Conservation (phyloP, 2,113 vertebrate species). For the Lethenteron reissneri region DNA sequence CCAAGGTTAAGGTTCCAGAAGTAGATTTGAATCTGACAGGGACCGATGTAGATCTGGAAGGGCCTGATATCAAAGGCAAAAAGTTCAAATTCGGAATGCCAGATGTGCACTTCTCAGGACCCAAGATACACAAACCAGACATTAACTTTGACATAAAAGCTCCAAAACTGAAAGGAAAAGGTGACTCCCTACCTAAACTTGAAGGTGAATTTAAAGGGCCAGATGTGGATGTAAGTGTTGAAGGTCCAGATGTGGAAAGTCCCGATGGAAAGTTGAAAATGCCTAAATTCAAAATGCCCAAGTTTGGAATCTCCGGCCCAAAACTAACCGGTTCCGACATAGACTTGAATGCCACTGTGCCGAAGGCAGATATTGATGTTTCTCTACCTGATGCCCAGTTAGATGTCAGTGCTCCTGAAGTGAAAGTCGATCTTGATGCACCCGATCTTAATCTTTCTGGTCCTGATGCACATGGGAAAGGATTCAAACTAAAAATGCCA, state of each 20-base stretch:
- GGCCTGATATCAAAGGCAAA: not conserved
- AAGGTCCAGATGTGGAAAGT: constrained; percentile 9
- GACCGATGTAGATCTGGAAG: not conserved
- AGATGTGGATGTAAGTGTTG: constrained; percentile 9
- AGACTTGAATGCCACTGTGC: not conserved
- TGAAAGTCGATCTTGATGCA: constrained; percentile 11
- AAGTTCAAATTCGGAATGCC: not conserved
- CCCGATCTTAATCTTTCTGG: not conserved
- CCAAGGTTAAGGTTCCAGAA: constrained; percentile 13
- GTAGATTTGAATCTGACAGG: constrained; percentile 1
- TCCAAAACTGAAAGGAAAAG: constrained; percentile 1
- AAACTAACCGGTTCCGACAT: constrained; percentile 13
- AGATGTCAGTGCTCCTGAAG: constrained; percentile 12
- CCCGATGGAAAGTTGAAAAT: constrained; percentile 18
- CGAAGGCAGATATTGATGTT: not conserved
- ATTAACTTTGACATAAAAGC: constrained; percentile 2
- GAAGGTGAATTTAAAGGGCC: constrained; percentile 8
- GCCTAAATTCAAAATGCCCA: constrained; percentile 24
- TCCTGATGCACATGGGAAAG: not conserved
- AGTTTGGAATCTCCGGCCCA: constrained; percentile 20
- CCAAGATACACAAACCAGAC: constrained; percentile 11
- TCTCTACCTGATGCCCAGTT: not conserved
- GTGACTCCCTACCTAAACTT: not conserved
- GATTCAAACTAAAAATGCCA: constrained; percentile 15
- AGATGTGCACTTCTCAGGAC: constrained; percentile 12